Percentiles rank a stretch among this genome's conserved stretches.
Conservation (phyloP, 2,888 invertebrate species). For the Macropis europaea region DNA sequence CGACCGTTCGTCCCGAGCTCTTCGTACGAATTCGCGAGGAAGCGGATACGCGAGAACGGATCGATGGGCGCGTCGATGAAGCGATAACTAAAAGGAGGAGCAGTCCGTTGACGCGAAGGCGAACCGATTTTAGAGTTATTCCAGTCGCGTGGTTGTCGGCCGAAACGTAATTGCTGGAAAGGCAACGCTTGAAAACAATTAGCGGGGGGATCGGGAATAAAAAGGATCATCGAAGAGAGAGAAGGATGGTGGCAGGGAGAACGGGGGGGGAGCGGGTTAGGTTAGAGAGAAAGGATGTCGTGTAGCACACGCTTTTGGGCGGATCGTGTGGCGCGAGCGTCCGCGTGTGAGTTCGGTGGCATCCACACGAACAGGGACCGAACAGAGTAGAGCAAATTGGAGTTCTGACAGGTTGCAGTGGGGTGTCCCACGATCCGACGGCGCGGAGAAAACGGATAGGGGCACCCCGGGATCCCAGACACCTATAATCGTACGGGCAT, state of each 20-base stretch:
- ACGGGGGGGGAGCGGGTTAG: no score
- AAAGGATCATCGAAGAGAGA: background rate
- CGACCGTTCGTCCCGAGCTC: no score
- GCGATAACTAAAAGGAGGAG: no score
- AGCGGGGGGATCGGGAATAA: no score
- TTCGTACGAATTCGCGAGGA: no score
- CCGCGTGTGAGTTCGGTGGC: slow-evolving; percentile 10
- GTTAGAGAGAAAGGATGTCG: slow-evolving; percentile 5
- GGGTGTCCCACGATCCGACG: slow-evolving; percentile 56
- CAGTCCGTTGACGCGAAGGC: no score
- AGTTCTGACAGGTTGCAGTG: slow-evolving; percentile 64
- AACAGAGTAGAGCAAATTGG: slow-evolving; percentile 62
- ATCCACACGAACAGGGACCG: slow-evolving; percentile 9
- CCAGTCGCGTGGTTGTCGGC: no score
- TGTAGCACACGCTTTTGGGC: background rate
- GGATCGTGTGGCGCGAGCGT: background rate
- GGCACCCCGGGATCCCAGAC: slow-evolving; percentile 59
- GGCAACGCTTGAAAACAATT: no score
- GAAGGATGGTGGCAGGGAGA: background rate
- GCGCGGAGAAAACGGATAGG: slow-evolving; percentile 61
- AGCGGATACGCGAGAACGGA: no score
- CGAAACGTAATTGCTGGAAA: no score
- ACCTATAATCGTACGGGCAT: slow-evolving; percentile 58
- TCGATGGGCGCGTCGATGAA: no score
- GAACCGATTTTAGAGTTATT: no score